These are phyloP conservation scores for Imbricaverruca yamaguchii DNA, from an alignment of 2,888 invertebrate genomes.

Conservation along the genomic window DNA sequence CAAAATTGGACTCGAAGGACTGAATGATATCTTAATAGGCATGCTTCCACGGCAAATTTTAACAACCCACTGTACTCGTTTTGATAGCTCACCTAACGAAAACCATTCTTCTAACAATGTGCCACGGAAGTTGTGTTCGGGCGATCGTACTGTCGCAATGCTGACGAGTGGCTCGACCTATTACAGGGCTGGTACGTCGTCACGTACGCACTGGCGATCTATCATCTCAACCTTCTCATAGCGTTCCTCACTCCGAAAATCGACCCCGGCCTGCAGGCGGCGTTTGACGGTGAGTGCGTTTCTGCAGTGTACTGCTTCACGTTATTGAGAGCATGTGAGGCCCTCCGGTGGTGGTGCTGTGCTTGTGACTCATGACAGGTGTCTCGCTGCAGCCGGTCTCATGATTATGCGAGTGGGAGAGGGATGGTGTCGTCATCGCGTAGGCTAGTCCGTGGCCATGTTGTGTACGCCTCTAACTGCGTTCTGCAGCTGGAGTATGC, in stretches of 20 bases:
- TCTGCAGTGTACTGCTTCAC: not conserved
- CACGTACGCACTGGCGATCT: conserved; percentile 97
- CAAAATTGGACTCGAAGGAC: too few species aligned
- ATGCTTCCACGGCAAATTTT: not conserved
- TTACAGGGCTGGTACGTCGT: conserved; percentile 99
- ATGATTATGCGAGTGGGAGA: too few species aligned
- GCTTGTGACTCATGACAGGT: too few species aligned
- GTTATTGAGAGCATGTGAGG: not conserved
- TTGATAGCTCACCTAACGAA: not conserved
- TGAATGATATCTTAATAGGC: too few species aligned
- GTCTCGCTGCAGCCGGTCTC: too few species aligned
- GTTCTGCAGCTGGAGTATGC: too few species aligned
- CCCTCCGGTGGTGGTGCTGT: too few species aligned
- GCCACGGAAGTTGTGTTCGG: not conserved
- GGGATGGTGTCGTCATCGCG: too few species aligned
- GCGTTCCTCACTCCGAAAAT: conserved; percentile 99
- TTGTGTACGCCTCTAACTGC: too few species aligned
- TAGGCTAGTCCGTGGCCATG: too few species aligned
- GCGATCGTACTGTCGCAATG: not conserved
- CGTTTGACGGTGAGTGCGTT: conserved; percentile 63
- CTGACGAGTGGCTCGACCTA: conserved; percentile 26
- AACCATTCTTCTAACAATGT: not conserved
- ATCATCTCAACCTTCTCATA: conserved; percentile 97
- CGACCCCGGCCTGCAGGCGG: conserved; percentile 82
- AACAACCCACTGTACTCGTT: not conserved